phyloP scores from a whole-genome alignment of 2,113 vertebrate genomes.

The Sterrhoptilus dennistouni region DNA sequence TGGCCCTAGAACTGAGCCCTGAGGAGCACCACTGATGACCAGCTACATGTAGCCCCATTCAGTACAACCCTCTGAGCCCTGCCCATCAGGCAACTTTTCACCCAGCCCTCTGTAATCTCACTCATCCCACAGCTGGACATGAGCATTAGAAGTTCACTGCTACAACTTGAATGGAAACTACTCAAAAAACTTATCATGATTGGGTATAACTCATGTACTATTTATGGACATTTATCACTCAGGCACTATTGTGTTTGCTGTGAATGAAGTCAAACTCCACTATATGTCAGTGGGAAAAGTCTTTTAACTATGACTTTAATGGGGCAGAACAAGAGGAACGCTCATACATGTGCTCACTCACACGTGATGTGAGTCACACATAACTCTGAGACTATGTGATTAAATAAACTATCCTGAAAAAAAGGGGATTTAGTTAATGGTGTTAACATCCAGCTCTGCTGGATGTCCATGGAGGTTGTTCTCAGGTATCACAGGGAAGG shows the following conservation, averaged over 20 bases:
- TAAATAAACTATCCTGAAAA: neutral
- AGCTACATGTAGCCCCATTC: neutral
- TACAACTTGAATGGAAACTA: neutral
- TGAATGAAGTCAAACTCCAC: neutral
- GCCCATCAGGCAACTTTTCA: neutral
- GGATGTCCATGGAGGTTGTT: neutral
- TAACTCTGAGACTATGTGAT: neutral
- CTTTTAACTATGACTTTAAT: neutral
- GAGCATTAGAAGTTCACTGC: neutral
- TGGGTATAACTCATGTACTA: neutral
- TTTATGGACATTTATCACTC: neutral
- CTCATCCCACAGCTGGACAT: neutral
- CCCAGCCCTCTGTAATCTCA: neutral
- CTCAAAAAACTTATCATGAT: neutral
- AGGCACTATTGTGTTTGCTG: neutral
- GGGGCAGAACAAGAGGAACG: neutral
- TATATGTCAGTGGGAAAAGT: neutral
- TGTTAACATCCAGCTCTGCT: neutral
- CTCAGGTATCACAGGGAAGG: neutral
- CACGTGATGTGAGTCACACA: neutral
- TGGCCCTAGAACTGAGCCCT: neutral
- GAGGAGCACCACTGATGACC: neutral
- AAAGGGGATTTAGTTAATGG: neutral
- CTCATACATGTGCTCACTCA: fast-evolving
- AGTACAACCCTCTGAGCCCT: neutral